Evolutionary conservation across 35 echinoderm and acorn worm species (phyloP).

Genomic region (Chiridota heheva): DNA sequence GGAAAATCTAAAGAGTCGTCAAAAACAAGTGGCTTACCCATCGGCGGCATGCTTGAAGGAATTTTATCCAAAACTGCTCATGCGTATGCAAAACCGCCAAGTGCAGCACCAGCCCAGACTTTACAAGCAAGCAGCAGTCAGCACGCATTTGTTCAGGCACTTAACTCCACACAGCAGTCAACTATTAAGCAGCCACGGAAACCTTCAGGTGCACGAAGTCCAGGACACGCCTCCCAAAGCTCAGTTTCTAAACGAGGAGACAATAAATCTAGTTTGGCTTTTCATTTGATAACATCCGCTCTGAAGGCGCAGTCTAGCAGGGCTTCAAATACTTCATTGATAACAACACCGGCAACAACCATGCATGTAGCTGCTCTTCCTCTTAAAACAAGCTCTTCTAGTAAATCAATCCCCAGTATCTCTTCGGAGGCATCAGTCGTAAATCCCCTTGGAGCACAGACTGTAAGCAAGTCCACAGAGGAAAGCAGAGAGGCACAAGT

Average conservation of each 20-base stretch:
- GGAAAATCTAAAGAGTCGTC: slow-evolving; percentile 45
- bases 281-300: slow-evolving; percentile 33
- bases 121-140: too few relatives aligned
- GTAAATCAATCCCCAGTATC: slow-evolving; percentile 3
- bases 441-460: slow-evolving; percentile 62
- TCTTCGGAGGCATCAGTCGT: slow-evolving; percentile 53
- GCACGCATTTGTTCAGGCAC: slow-evolving; percentile 33
- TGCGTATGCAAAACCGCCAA: neutral
- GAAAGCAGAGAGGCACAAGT: slow-evolving; percentile 64
- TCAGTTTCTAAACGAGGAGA: slow-evolving; percentile 3
- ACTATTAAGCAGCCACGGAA: slow-evolving; percentile 12
- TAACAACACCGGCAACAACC: neutral
- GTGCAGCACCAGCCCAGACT: too few relatives aligned
- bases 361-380: neutral
- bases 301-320: slow-evolving; percentile 14
- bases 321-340: neutral
- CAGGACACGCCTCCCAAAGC: neutral
- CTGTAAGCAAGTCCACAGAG: neutral
- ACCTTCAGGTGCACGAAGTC: slow-evolving; percentile 30
- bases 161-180: slow-evolving; percentile 11
- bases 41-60: slow-evolving; percentile 58
- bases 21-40: neutral
- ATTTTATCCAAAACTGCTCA: slow-evolving; percentile 29
- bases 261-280: slow-evolving; percentile 34
- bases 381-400: slow-evolving; percentile 7